Evolutionary conservation across 2,797 vertebrate genomes (phyloP), one percentile per base, ranked within the genome.

Genomic region (Selene dorsalis): DNA sequence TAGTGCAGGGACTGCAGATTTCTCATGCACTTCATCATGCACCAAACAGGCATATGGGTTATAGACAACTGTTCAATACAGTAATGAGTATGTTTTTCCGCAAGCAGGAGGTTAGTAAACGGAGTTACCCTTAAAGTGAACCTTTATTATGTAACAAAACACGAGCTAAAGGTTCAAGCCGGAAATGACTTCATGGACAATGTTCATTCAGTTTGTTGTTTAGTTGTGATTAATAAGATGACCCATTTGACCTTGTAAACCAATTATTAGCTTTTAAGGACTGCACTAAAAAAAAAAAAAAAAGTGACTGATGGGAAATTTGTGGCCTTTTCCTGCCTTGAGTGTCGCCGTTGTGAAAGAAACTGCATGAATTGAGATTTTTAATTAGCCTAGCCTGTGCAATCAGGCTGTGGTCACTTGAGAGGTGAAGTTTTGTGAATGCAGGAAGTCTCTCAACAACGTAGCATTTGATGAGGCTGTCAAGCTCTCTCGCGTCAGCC

Each of bases 391-490:
- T 4, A 0, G 20, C 11, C 65, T 16, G 18, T 64, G 82, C 84
- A 88, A 86, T 75, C 69, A 76, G 75, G 67, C 88, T 10, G 70
- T 53, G 77, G 83, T 73, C 55, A 22, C 79, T 82, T 2, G 30
- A 87, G 87, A 88, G 86, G 88, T 85, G 79, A 85, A 17, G 79
- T 84, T 83, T 85, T 78, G 87, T 87, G 73, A 88, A 85, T 76
- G 82, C 78, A 89, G 85, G 81, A 91, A 91, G 85, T 89, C 84
- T 77, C 78, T 41, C 69, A 78, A 69, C 87, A 82, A 67, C 83
- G 17, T 78, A 1, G 77, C 80, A 45, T 83, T 89, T 87, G 91
- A 92, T 79, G 78, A 88, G 89, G 87, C 88, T 91, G 92, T 92
- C 90, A 89, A 64, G 79, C 82, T 80, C 83, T 22, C n/a, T 87